Percentiles rank a stretch among this genome's conserved stretches.
These are phyloP conservation scores for Corydoras sp. DNA, from an alignment of 2,113 vertebrate species.

Conservation along the genomic window DNA sequence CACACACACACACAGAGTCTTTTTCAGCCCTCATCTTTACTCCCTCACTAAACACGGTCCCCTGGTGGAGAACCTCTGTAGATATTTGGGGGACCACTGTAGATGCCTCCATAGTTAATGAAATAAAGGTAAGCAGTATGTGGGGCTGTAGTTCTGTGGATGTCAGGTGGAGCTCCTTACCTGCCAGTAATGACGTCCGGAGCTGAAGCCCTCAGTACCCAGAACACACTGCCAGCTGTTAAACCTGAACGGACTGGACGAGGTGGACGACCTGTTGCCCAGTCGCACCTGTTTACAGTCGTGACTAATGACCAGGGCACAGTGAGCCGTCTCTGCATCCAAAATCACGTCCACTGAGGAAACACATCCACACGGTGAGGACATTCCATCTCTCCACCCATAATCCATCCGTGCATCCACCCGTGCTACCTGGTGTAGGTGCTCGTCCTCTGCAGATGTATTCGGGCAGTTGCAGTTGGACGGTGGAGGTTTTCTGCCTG, in stretches of 20 bases:
- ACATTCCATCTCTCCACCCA: neutral
- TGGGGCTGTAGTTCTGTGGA: neutral
- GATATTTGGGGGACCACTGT: too few species aligned
- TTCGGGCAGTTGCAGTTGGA: neutral
- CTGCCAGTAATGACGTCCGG: constrained; percentile 27
- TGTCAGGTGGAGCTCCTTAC: neutral
- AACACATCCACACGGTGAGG: neutral
- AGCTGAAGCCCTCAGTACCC: constrained; percentile 9
- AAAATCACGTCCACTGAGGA: constrained; percentile 7
- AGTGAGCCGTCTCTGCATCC: constrained; percentile 12
- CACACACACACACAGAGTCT: neutral
- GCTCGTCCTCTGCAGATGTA: neutral
- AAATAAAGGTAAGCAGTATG: neutral
- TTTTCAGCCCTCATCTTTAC: too few species aligned
- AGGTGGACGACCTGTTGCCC: neutral
- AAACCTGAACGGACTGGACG: neutral
- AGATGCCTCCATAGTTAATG: neutral
- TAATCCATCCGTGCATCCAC: neutral
- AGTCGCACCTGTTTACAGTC: neutral
- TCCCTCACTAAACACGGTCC: too few species aligned
- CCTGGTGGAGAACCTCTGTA: too few species aligned
- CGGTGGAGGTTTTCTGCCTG: neutral
- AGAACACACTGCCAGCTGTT: neutral
- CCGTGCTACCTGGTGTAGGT: neutral
- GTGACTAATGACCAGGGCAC: neutral